Base-by-base conservation (phyloP, 2,888 invertebrate genomes). In the Galerucella nymphaeae region DNA sequence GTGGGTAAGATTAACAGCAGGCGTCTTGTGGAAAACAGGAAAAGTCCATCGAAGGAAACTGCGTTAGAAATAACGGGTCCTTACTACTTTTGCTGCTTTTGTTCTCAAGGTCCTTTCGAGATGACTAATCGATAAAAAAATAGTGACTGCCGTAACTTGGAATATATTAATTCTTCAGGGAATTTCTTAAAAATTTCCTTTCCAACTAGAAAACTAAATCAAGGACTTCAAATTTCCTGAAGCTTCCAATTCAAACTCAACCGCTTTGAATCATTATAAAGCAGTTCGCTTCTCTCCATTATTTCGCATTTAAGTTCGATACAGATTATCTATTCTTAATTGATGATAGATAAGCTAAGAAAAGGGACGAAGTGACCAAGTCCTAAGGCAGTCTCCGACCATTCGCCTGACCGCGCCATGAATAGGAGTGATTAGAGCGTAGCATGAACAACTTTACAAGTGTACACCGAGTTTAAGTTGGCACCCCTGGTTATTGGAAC, bases 361-460 rank as follows among this genome's bases (percentile, higher is more conserved):
- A 78, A 30, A 79, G 79, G 75, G 77, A 74, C 76, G 75, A 80
- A 81, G 80, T 83, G 83, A 83, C 83, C 83, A 80, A 80, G 78
- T 78, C 83, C 82, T 81, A 76, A 73, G 82, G 83, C 83, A 78
- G 75, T 82, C 80, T 79, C 80, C 79, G 81, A 74, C 79, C 77
- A 77, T 70, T 72, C 78, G 71, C 70, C 73, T 76, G 78, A 75
- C 70, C 71, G 72, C 75, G 73, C 74, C 76, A 74, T 83, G 84
- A 85, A 84, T 85, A 83, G 84, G 78, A 81, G 82, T 84, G 84
- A 85, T 84, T 85, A 84, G 83, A 82, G 73, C 77, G 76, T 77
- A 77, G 77, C 77, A 77, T 78, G 76, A 81, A 78, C 81, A 82
- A 84, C 81, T 84, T 82, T 78, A 67, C 76, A 70, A 80, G 78